Base-by-base conservation (phyloP, 2,888 invertebrate species). In the Gnatocerus cornutus region DNA sequence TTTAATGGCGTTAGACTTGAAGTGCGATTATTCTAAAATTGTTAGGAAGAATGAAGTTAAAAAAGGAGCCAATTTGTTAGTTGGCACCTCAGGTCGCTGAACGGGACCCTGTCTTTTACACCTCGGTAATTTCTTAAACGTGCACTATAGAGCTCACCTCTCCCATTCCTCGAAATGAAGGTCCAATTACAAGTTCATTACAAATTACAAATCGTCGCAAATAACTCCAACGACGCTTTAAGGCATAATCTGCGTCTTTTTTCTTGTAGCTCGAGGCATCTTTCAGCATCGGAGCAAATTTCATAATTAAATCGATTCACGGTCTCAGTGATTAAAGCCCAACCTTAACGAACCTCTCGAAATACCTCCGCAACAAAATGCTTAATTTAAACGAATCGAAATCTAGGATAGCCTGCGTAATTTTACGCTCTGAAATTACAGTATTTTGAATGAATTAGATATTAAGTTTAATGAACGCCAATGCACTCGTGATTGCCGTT, bases 381-480 rank as follows among this genome's bases (percentile, higher is more conserved):
- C 39, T 67, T 67, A 59, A 67, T 67, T 67, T 50, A 67, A 67
- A 67, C 50, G 58, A 67, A 46, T 41, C 29, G 50, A 53, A 52
- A 67, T 45, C 45, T 68, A 53, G 68, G 61, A 61, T 59, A 61
- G 65, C 65, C 59, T 33, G n/a, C 59, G 62, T 61, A 61, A 70
- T 70, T 70, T 62, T 46, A 65, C 69, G 65, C 52, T 70, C 33
- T 71, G 66, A 75, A 74, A 76, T 75, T 76, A 77, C 75, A 71
- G 77, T 77, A 69, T 73, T 78, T 77, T 74, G 73, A 72, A 78
- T 76, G 76, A 77, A 79, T 80, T 79, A 78, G 76, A 74, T 77
- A 78, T 78, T 76, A 76, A 72, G 68, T 76, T 76, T 78, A 80
- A 78, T 78, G 79, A 78, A 78, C 76, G 71, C 69, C 73, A 74